These are phyloP conservation scores for Protobothrops mucrosquamatus DNA, from an alignment of 2,113 vertebrate species.

Conservation along the genomic window DNA sequence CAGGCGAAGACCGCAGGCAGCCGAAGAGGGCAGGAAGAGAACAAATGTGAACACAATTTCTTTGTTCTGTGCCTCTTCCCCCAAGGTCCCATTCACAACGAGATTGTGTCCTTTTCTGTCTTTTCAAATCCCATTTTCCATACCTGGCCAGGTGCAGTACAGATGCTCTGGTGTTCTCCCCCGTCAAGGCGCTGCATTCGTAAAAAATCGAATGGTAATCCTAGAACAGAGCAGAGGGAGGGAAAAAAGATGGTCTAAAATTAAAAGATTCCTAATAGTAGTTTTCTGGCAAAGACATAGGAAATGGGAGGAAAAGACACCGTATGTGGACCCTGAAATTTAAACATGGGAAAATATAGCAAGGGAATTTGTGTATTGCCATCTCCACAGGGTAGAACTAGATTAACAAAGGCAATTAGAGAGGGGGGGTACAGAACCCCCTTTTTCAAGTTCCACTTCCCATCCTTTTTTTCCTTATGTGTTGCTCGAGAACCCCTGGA, in stretches of 20 bases:
- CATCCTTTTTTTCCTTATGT: not conserved
- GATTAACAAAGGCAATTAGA: not conserved
- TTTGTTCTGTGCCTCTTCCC: not conserved
- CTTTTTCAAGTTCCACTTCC: not conserved
- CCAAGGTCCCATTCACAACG: not conserved
- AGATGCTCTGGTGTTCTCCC: slow-evolving; percentile 77
- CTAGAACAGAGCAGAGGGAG: slow-evolving; percentile 58
- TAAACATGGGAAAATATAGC: not conserved
- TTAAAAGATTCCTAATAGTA: slow-evolving; percentile 15
- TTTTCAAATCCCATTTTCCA: slow-evolving; percentile 20
- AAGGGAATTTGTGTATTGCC: not conserved
- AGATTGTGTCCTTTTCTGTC: not conserved
- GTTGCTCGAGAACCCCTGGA: not conserved
- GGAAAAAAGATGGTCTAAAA: not conserved
- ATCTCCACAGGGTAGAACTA: not conserved
- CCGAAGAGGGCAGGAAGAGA: too few species aligned
- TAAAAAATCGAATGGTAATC: slow-evolving; percentile 83
- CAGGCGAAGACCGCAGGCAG: too few species aligned
- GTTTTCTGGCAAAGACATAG: not conserved
- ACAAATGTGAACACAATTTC: too few species aligned
- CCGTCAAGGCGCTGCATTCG: slow-evolving; percentile 87
- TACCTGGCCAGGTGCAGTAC: slow-evolving; percentile 86
- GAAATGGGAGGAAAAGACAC: not conserved
- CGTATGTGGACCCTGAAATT: not conserved
- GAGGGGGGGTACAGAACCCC: not conserved